Percentiles rank a stretch among this genome's conserved stretches.
Evolutionary conservation across 1,140 invertebrate genomes (phyloP).

Genomic region (Ptiloglossa arizonensis): DNA sequence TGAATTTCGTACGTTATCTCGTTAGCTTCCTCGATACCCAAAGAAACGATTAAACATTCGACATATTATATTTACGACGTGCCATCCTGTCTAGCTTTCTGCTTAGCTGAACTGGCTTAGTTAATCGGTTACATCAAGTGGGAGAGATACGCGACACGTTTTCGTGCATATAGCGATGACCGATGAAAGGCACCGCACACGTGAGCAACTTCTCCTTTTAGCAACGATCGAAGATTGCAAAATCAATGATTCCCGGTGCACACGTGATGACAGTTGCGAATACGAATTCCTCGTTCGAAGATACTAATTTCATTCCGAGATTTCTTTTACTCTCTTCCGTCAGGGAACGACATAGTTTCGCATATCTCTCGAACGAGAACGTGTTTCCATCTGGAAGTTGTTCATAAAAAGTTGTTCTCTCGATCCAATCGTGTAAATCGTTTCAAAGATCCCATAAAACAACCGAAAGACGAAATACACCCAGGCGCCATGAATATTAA

Average conservation of each 20-base stretch:
- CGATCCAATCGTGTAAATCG: too few species aligned
- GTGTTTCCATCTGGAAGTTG: neutral
- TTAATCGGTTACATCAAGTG: neutral
- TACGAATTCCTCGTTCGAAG: neutral
- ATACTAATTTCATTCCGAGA: neutral
- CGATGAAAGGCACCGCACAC: neutral
- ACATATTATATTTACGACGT: neutral
- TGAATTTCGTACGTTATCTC: neutral
- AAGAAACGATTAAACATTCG: neutral
- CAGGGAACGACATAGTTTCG: too few species aligned
- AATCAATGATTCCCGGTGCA: neutral
- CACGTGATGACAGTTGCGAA: neutral
- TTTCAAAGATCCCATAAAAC: too few species aligned
- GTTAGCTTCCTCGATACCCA: neutral
- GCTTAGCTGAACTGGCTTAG: neutral
- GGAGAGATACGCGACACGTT: neutral
- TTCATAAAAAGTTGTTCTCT: too few species aligned
- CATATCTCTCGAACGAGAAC: too few species aligned
- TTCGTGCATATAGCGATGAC: neutral
- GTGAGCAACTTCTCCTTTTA: neutral
- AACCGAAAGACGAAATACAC: too few species aligned
- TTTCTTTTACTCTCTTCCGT: neutral
- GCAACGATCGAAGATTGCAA: neutral
- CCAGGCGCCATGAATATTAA: neutral
- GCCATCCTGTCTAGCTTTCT: neutral